Evolutionary conservation across 2,113 vertebrate genomes (phyloP).

Genomic region (Boulengeromyrus knoepffleri): DNA sequence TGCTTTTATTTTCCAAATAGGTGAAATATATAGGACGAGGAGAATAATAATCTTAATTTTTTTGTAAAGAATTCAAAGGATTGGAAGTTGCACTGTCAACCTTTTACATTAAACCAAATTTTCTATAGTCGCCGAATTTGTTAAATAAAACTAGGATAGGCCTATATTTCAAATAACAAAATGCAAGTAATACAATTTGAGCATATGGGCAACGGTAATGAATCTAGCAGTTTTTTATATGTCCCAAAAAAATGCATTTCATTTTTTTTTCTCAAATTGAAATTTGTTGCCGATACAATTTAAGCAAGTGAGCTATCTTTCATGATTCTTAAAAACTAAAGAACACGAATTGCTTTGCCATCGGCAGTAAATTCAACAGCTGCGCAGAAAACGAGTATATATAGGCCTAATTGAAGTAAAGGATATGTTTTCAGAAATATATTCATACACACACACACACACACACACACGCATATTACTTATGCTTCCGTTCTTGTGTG

Average conservation of each 20-base stretch:
- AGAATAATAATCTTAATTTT: background rate
- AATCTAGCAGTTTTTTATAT: background rate
- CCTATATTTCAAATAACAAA: background rate
- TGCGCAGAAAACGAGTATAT: background rate
- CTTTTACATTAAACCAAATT: background rate
- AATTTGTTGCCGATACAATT: background rate
- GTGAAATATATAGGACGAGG: background rate
- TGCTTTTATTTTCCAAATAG: background rate
- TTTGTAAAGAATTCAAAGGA: background rate
- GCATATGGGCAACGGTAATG: background rate
- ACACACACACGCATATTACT: background rate
- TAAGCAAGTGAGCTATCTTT: background rate
- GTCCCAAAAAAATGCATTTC: background rate
- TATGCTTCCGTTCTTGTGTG: background rate
- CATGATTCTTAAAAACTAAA: background rate
- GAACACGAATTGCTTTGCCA: background rate
- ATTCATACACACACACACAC: too few relatives aligned
- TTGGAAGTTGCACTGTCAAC: background rate
- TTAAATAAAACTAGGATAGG: background rate
- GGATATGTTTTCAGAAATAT: too few relatives aligned
- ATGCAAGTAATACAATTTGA: background rate
- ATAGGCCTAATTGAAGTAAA: background rate
- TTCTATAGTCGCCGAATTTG: background rate
- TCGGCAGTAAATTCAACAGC: background rate
- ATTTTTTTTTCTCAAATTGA: background rate